Evolutionary conservation across 2,797 vertebrate genomes (phyloP).

Genomic region (Dermochelys coriacea): DNA sequence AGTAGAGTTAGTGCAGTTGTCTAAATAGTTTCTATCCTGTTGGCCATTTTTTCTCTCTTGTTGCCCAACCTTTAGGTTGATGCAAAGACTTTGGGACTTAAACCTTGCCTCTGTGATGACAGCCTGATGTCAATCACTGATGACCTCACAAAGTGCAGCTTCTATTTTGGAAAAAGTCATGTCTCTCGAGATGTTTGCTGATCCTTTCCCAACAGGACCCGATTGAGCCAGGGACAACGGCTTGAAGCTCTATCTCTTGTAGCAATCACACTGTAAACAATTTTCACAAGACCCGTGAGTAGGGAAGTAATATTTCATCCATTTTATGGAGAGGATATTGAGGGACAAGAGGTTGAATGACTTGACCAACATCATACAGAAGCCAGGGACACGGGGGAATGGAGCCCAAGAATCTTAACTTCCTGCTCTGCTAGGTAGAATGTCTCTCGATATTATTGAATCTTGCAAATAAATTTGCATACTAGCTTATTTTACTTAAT

Average conservation of each 20-base stretch:
- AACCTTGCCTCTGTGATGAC: neutral
- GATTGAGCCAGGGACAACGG: neutral
- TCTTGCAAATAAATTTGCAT: neutral
- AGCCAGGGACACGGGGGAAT: neutral
- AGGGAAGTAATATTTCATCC: neutral
- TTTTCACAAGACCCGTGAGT: fast-evolving
- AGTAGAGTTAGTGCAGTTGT: neutral
- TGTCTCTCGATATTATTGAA: neutral
- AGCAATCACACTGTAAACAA: too few relatives aligned
- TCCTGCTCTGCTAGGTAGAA: neutral
- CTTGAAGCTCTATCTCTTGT: neutral
- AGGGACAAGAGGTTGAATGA: neutral
- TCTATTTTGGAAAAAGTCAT: neutral
- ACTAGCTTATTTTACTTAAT: neutral
- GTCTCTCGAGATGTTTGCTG: neutral
- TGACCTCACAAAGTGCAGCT: fast-evolving
- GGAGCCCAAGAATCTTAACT: fast-evolving
- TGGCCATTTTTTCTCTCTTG: neutral
- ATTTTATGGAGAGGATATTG: neutral
- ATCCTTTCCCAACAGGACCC: neutral
- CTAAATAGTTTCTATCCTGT: neutral
- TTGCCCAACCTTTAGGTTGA: neutral
- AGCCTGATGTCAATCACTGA: fast-evolving
- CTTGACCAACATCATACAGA: fast-evolving
- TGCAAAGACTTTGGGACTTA: fast-evolving